Conservation (phyloP, 2,888 invertebrate genomes). For the Taphrorychus bicolor region DNA sequence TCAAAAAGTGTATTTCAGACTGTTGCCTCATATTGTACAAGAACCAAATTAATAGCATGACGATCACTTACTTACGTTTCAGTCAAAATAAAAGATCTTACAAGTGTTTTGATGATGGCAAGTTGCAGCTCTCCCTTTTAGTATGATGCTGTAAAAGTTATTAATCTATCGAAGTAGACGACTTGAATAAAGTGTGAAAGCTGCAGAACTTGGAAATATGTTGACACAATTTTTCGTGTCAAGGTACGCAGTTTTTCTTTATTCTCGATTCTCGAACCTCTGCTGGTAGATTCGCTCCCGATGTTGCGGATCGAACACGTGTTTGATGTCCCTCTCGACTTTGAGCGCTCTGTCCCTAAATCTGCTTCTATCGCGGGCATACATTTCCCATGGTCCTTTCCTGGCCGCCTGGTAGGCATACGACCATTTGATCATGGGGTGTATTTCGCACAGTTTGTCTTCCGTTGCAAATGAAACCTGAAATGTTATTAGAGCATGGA, state of each 20-base stretch:
- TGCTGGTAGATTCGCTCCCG: slow-evolving; percentile 59
- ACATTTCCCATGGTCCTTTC: slow-evolving; percentile 66
- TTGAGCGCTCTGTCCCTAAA: slow-evolving; percentile 60
- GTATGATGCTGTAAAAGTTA: too few relatives aligned
- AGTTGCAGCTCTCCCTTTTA: neutral
- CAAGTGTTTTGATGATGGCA: too few relatives aligned
- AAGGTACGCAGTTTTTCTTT: slow-evolving; percentile 2
- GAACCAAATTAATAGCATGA: slow-evolving; percentile 15
- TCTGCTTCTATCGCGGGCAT: slow-evolving; percentile 62
- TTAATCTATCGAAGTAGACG: too few relatives aligned
- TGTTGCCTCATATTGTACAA: slow-evolving; percentile 9
- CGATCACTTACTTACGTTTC: slow-evolving; percentile 9
- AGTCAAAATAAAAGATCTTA: slow-evolving; percentile 17
- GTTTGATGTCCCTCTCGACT: slow-evolving; percentile 55
- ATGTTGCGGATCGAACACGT: slow-evolving; percentile 60
- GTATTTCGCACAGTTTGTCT: slow-evolving; percentile 57
- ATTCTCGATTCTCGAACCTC: slow-evolving; percentile 52
- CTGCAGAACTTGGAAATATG: neutral
- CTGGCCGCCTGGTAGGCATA: slow-evolving; percentile 64
- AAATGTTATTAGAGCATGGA: slow-evolving; percentile 26
- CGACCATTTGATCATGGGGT: slow-evolving; percentile 64
- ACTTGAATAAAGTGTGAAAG: too few relatives aligned
- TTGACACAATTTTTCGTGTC: slow-evolving; percentile 4
- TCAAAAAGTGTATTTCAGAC: slow-evolving; percentile 7
- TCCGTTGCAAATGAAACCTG: slow-evolving; percentile 64